phyloP scores from a whole-genome alignment of 1,140 invertebrate genomes.

The Heliothis virescens region DNA sequence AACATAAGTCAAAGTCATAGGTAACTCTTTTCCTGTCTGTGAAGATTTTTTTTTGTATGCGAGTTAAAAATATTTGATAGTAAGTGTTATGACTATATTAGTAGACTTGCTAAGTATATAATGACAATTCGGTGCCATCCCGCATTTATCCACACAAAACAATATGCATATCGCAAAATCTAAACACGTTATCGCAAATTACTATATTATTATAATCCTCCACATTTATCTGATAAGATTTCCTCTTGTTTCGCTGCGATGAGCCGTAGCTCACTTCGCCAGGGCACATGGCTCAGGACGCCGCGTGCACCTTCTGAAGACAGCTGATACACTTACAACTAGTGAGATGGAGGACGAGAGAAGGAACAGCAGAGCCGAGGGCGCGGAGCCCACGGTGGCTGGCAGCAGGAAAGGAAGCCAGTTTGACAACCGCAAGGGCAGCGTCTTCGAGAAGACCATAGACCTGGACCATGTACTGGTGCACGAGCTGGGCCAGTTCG shows the following conservation, averaged over 20 bases:
- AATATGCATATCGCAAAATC: neutral
- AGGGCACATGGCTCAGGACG: constrained; percentile 1
- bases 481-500: constrained; percentile 75
- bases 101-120: no score
- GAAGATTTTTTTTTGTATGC: no score
- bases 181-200: constrained; percentile 20
- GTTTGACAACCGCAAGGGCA: neutral
- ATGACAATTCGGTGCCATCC: neutral
- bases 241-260: constrained; percentile 18
- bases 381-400: neutral
- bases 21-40: no score
- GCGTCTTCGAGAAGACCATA: constrained; percentile 41
- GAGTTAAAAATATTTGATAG: no score
- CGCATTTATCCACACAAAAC: neutral
- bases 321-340: neutral
- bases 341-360: neutral
- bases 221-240: constrained; percentile 22
- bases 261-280: neutral
- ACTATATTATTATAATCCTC: constrained; percentile 18
- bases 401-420: neutral
- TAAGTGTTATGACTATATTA: no score
- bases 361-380: neutral
- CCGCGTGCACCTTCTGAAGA: neutral
- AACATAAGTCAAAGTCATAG: no score
- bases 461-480: constrained; percentile 73